Percentiles rank a stretch among this genome's conserved stretches.
Evolutionary conservation across 2,888 invertebrate genomes (phyloP).

Genomic region (Zygogramma bicolorata): DNA sequence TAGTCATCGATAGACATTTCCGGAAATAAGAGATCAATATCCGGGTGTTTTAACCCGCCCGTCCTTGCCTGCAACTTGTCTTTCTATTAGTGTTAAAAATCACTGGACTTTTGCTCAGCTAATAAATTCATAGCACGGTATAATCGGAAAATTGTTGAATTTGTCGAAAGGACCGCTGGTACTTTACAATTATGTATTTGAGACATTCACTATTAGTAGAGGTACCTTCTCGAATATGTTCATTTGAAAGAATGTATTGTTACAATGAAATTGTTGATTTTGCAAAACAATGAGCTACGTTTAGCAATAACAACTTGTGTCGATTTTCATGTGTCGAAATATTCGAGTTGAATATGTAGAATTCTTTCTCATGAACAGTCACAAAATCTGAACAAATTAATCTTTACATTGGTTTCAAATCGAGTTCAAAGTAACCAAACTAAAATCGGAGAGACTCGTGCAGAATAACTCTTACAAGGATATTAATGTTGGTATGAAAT

Average conservation of each 20-base stretch:
- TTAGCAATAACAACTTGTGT: too few species aligned
- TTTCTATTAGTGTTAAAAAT: slow-evolving; percentile 46
- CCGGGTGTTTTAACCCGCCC: slow-evolving; percentile 48
- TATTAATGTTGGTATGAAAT: not conserved
- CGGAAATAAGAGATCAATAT: slow-evolving; percentile 45
- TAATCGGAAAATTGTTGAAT: not conserved
- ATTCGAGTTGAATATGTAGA: too few species aligned
- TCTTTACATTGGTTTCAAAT: not conserved
- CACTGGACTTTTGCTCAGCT: not conserved
- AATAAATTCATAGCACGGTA: slow-evolving; percentile 24
- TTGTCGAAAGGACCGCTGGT: not conserved
- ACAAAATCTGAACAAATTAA: too few species aligned
- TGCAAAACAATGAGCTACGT: too few species aligned
- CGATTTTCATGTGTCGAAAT: too few species aligned
- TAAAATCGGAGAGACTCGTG: not conserved
- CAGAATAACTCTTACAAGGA: not conserved
- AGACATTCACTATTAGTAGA: not conserved
- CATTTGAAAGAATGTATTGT: too few species aligned
- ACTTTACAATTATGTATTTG: not conserved
- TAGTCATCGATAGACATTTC: slow-evolving; percentile 24
- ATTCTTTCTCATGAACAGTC: too few species aligned
- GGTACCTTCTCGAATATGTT: too few species aligned
- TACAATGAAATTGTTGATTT: too few species aligned
- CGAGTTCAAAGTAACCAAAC: not conserved
- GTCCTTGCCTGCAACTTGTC: slow-evolving; percentile 48